Base-by-base conservation (phyloP, 2,888 invertebrate species). In the Allolobophora icterica region DNA sequence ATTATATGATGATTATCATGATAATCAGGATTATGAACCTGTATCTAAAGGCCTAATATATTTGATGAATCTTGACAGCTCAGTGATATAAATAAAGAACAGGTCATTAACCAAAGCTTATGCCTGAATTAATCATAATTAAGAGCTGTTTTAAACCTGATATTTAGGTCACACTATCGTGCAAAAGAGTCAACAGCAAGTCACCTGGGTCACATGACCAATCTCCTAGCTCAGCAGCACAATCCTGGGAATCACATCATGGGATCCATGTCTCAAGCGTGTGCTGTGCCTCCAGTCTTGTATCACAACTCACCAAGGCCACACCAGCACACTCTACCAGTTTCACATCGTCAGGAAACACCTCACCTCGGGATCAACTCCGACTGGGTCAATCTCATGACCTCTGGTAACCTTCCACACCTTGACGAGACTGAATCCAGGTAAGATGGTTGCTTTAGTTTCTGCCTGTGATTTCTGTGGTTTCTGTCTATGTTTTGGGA, bases 371-470 rank as follows among this genome's bases (percentile, higher is more conserved):
- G 87, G 35, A 24, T 38, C 35, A 87, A 38, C 38, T 38, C 87
- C 24, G 87, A 87, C 38, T 87, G 87, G 87, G 38, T 87, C 35
- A 87, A 87, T 38, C 38, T 87, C 34, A 87, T 87, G 87, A 87
- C 87, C 87, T 35, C 87, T 19, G 38, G 38, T 35, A 35, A 17
- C 87, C 87, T 87, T 38, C 87, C 6, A 17, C 87, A 87, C 24
- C 87, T 87, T 38, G 87, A 87, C 6, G 87, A 87, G 8, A 34
- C 87, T 24, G 87, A 87, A 24, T 38, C 35, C 6, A 87, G 87
- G 87, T 87, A 87, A 87, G 19, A 84, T 84, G 6, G n/a, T 21
- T 34, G 38, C 38, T 87, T 17, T 33, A 11, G 21, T 87, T 87
- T 34, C n/a, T n/a, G 13, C 71, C n/a, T n/a, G 71, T n/a, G n/a